Conservation (phyloP, 2,888 invertebrate genomes). For the Xestia c-nigrum region DNA sequence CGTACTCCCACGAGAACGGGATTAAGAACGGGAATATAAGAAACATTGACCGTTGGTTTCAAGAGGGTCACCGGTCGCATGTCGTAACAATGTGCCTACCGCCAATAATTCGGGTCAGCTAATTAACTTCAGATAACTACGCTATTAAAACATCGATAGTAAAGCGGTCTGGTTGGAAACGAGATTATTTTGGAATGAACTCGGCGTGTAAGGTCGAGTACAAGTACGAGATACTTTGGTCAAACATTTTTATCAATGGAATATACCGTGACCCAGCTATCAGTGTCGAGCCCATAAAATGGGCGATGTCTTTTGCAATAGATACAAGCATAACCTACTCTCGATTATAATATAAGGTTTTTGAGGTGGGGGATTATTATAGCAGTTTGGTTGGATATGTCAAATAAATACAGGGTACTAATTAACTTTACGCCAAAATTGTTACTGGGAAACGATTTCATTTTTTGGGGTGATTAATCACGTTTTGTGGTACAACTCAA, state of each 20-base stretch:
- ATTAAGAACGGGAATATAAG: not conserved
- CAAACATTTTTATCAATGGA: constrained; percentile 31
- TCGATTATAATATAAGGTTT: too few species aligned
- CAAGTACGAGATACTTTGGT: not conserved
- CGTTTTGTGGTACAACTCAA: too few species aligned
- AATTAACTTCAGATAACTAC: constrained; percentile 20
- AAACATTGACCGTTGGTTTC: constrained; percentile 7
- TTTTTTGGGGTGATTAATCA: too few species aligned
- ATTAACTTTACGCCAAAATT: too few species aligned
- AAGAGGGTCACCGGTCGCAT: constrained; percentile 26
- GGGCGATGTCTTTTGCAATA: not conserved
- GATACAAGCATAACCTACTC: not conserved
- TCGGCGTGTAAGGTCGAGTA: constrained; percentile 14
- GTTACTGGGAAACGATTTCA: too few species aligned
- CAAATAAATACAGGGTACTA: too few species aligned
- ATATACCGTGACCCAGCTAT: constrained; percentile 25
- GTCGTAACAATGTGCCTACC: constrained; percentile 27
- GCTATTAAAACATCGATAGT: constrained; percentile 16
- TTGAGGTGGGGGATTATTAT: too few species aligned
- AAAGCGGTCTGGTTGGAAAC: constrained; percentile 18
- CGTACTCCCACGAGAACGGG: too few species aligned
- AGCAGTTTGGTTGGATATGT: too few species aligned
- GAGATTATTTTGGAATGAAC: constrained; percentile 8
- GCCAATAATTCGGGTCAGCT: constrained; percentile 44
- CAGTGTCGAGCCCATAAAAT: not conserved